These are phyloP conservation scores for Rhinogobio ventralis DNA, from an alignment of 2,797 vertebrate species.

Conservation along the genomic window DNA sequence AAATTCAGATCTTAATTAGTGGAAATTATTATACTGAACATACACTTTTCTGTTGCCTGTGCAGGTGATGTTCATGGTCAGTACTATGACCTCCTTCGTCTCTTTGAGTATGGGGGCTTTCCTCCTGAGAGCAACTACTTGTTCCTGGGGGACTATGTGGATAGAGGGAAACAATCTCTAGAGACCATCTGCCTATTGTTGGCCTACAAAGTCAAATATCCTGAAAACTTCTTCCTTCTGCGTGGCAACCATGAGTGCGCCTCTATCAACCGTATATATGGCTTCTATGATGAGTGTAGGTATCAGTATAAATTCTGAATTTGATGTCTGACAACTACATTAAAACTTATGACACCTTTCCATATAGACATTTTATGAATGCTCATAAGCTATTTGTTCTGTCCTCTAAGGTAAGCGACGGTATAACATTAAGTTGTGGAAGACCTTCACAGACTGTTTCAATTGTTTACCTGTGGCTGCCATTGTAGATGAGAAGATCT, in stretches of 20 bases:
- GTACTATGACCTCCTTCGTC: constrained; percentile 84
- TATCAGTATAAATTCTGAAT: constrained; percentile 11
- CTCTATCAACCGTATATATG: constrained; percentile 85
- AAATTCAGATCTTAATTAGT: background rate
- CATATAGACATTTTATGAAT: background rate
- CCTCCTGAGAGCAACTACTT: constrained; percentile 86
- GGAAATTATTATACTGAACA: background rate
- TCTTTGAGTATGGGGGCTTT: constrained; percentile 85
- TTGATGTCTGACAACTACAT: background rate
- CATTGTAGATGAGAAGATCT: constrained; percentile 90
- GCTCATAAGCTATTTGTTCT: background rate
- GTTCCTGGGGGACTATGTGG: constrained; percentile 84
- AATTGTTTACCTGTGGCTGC: constrained; percentile 97
- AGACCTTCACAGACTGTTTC: constrained; percentile 98
- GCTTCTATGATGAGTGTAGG: constrained; percentile 86
- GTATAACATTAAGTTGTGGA: constrained; percentile 98
- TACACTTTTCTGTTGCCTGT: constrained; percentile 43
- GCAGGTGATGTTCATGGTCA: constrained; percentile 85
- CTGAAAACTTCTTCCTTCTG: constrained; percentile 85
- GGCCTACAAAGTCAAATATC: constrained; percentile 86
- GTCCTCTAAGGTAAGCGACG: constrained; percentile 86
- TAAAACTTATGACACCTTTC: background rate
- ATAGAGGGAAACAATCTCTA: constrained; percentile 84
- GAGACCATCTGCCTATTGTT: constrained; percentile 85
- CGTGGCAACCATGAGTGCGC: constrained; percentile 85